phyloP scores from a whole-genome alignment of 2,888 invertebrate species.

The Pammene aurita region DNA sequence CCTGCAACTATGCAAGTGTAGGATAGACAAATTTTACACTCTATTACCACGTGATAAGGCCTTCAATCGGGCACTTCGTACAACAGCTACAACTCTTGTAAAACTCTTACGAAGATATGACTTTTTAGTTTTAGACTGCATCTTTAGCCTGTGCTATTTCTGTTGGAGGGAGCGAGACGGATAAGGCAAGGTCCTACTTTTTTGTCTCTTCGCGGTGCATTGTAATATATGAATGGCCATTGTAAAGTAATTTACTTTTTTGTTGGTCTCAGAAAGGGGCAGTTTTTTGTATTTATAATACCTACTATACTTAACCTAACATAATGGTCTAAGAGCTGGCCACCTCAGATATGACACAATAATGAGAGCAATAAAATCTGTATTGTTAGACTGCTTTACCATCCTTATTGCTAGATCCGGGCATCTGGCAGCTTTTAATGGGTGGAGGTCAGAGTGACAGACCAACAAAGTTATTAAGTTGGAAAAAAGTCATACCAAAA shows the following conservation, averaged over 20 bases:
- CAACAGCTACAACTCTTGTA: neutral
- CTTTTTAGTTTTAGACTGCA: constrained; percentile 15
- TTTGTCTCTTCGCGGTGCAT: neutral
- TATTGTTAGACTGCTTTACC: too few relatives aligned
- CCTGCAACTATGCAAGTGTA: constrained; percentile 23
- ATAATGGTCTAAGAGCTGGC: too few relatives aligned
- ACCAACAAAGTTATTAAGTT: too few relatives aligned
- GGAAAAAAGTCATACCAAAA: too few relatives aligned
- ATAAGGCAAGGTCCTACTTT: neutral
- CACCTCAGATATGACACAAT: too few relatives aligned
- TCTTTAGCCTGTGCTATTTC: constrained; percentile 10
- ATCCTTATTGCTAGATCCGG: too few relatives aligned
- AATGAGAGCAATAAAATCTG: too few relatives aligned
- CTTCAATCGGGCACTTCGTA: neutral
- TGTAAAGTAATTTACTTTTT: neutral
- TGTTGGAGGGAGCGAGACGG: constrained; percentile 14
- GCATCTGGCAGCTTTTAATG: too few relatives aligned
- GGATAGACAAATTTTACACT: neutral
- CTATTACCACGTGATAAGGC: neutral
- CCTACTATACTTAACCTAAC: neutral
- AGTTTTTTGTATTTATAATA: neutral
- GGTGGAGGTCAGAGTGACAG: too few relatives aligned
- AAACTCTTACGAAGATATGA: neutral
- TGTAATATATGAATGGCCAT: constrained; percentile 8
- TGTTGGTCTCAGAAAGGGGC: neutral